Conservation (phyloP, 2,888 invertebrate species). For the Calameuta idolon region DNA sequence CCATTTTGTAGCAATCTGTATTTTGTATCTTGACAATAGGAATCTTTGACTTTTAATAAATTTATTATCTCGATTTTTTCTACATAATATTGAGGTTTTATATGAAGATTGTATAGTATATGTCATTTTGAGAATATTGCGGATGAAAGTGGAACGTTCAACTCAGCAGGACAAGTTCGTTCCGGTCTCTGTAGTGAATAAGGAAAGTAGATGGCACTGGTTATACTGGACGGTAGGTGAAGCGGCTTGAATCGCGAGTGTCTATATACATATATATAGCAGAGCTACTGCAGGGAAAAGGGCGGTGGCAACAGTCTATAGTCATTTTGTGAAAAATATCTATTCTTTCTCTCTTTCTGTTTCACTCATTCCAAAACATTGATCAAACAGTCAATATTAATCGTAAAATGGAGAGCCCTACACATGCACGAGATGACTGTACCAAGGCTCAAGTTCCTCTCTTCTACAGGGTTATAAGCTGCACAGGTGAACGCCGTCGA, state of each 20-base stretch:
- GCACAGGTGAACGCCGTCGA: constrained; percentile 22
- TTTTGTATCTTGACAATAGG: neutral
- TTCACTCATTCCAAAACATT: neutral
- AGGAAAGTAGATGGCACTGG: constrained; percentile 2
- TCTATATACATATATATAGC: neutral
- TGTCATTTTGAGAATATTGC: neutral
- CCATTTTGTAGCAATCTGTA: neutral
- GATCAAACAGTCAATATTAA: neutral
- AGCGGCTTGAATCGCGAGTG: neutral
- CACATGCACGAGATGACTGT: neutral
- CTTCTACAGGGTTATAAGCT: neutral
- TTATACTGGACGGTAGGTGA: neutral
- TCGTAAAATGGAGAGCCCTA: neutral
- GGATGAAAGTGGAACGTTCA: constrained; percentile 34
- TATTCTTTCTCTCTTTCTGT: neutral
- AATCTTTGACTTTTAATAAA: neutral
- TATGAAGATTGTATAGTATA: neutral
- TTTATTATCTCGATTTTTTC: neutral
- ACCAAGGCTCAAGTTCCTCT: neutral
- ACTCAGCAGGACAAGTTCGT: neutral
- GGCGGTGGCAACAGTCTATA: neutral
- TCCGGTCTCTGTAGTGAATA: constrained; percentile 9
- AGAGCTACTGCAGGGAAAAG: constrained; percentile 4
- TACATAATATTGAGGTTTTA: neutral
- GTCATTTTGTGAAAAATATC: neutral